These are phyloP conservation scores for Harpagifer antarcticus DNA, from an alignment of 2,797 vertebrate species.

Conservation along the genomic window DNA sequence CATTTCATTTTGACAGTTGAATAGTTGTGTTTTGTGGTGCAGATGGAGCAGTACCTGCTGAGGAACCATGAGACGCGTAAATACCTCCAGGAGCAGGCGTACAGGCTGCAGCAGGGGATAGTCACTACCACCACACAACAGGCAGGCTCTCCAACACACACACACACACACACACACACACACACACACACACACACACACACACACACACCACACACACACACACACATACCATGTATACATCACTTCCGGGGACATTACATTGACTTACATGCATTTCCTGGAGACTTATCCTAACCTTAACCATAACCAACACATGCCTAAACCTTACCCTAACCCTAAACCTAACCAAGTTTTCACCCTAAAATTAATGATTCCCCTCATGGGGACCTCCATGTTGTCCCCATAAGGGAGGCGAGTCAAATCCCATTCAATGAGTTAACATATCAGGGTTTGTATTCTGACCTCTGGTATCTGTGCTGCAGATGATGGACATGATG, in stretches of 20 bases:
- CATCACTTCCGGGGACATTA: too few relatives aligned
- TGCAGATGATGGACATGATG: conserved; percentile 94
- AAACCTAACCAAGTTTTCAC: too few relatives aligned
- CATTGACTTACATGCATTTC: too few relatives aligned
- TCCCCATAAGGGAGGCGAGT: too few relatives aligned
- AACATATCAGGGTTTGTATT: fast-evolving
- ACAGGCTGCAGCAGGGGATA: conserved; percentile 96
- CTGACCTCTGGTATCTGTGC: conserved; percentile 17
- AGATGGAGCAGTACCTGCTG: conserved; percentile 97
- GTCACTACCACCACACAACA: conserved; percentile 96
- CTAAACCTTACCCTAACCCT: too few relatives aligned
- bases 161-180: background rate
- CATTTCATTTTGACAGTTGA: background rate
- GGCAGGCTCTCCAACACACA: conserved; percentile 73
- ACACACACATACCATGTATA: too few relatives aligned
- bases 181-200: background rate
- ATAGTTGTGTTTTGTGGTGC: conserved; percentile 26
- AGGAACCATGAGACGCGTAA: conserved; percentile 96
- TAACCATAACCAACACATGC: too few relatives aligned
- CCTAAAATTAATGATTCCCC: too few relatives aligned
- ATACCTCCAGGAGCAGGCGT: conserved; percentile 96
- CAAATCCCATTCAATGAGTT: too few relatives aligned
- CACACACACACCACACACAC: conserved; percentile 82
- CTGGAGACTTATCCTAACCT: too few relatives aligned
- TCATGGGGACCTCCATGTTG: too few relatives aligned